These are phyloP conservation scores for Thunnus albacares DNA, from an alignment of 2,797 vertebrate species.

Conservation along the genomic window DNA sequence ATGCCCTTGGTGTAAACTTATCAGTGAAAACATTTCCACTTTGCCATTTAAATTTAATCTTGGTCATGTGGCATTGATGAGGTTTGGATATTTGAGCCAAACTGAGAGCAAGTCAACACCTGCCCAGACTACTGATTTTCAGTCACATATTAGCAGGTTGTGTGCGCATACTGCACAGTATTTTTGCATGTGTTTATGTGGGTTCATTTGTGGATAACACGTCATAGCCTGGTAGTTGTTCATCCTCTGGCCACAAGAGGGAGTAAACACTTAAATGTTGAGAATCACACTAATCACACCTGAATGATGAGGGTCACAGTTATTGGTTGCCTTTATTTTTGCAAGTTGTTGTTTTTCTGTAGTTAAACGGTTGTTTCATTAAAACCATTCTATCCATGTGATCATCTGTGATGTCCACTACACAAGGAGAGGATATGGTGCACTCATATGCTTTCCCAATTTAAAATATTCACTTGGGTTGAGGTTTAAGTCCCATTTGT, in stretches of 20 bases:
- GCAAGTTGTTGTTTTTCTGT: neutral
- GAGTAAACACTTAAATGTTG: slow-evolving; percentile 18
- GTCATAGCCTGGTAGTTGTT: neutral
- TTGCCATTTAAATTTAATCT: slow-evolving; percentile 52
- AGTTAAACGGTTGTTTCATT: neutral
- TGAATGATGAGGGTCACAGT: neutral
- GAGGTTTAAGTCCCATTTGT: neutral
- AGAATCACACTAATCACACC: neutral
- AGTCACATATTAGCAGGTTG: slow-evolving; percentile 24
- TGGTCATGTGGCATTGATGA: slow-evolving; percentile 51
- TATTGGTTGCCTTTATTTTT: neutral
- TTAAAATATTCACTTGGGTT: neutral
- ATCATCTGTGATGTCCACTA: neutral
- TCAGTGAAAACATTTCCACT: slow-evolving; percentile 55
- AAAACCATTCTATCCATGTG: neutral
- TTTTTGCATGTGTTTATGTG: slow-evolving; percentile 17
- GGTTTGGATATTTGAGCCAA: slow-evolving; percentile 60
- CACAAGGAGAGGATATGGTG: neutral
- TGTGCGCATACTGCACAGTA: neutral
- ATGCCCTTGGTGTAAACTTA: slow-evolving; percentile 48
- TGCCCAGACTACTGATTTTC: slow-evolving; percentile 40
- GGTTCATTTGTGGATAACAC: slow-evolving; percentile 5
- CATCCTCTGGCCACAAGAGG: slow-evolving; percentile 62
- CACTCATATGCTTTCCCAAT: neutral
- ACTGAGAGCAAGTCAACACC: slow-evolving; percentile 34